These are phyloP conservation scores for Nemotelus pantherinus DNA, from an alignment of 2,888 invertebrate species.

Conservation along the genomic window DNA sequence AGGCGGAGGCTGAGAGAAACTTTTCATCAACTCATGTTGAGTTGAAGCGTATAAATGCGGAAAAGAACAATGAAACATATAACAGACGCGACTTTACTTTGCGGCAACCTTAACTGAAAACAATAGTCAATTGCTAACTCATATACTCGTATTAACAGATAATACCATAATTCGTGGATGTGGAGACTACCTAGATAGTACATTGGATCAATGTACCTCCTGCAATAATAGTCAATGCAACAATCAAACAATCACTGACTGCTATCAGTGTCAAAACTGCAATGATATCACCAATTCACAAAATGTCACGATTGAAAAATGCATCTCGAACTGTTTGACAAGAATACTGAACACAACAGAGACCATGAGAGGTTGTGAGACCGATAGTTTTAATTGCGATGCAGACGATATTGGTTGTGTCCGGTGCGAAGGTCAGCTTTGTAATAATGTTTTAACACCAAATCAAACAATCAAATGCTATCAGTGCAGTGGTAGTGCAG, in stretches of 20 bases:
- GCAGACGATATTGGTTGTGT: slow-evolving; percentile 2
- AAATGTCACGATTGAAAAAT: slow-evolving; percentile 54
- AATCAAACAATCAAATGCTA: not conserved
- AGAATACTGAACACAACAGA: not conserved
- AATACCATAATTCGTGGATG: slow-evolving; percentile 17
- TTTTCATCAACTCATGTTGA: too few relatives aligned
- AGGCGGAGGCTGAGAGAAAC: too few relatives aligned
- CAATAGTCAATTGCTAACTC: not conserved
- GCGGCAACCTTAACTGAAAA: too few relatives aligned
- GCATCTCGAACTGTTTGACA: not conserved
- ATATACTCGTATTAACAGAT: not conserved
- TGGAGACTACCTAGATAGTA: slow-evolving; percentile 27
- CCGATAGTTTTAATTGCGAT: not conserved
- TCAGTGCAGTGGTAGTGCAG: not conserved
- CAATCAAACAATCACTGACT: slow-evolving; percentile 54
- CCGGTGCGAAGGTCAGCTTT: not conserved
- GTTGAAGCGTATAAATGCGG: too few relatives aligned
- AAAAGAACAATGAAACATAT: too few relatives aligned
- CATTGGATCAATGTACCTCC: slow-evolving; percentile 53
- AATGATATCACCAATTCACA: slow-evolving; percentile 50
- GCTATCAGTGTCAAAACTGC: slow-evolving; percentile 58
- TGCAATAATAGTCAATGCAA: slow-evolving; percentile 57
- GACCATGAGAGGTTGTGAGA: slow-evolving; percentile 13
- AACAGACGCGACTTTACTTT: too few relatives aligned
- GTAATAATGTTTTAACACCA: slow-evolving; percentile 6